Conservation (phyloP, 2,797 vertebrate genomes). For the Pygocentrus nattereri region DNA sequence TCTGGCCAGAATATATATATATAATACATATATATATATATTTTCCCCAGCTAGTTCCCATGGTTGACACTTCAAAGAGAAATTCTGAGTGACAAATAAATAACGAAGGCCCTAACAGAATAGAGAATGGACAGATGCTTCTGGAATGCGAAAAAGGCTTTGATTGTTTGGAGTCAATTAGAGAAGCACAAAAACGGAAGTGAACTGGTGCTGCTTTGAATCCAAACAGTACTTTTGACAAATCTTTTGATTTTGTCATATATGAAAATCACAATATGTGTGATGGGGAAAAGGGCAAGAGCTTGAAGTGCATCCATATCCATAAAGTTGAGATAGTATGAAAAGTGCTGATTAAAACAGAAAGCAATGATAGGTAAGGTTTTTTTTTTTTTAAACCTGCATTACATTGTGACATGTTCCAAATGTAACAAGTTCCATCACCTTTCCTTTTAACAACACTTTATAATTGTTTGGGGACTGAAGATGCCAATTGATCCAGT, state of each 20-base stretch:
- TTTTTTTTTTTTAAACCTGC: no score
- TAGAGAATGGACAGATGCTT: conserved; percentile 1
- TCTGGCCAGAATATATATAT: conserved; percentile 13
- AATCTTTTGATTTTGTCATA: background rate
- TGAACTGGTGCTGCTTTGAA: background rate
- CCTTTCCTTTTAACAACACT: no score
- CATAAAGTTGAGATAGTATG: no score
- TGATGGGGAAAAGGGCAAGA: background rate
- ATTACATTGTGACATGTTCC: no score
- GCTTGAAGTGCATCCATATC: background rate
- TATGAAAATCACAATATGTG: background rate
- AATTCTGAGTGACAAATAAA: conserved; percentile 49
- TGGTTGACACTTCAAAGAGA: conserved; percentile 42
- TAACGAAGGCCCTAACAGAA: conserved; percentile 31
- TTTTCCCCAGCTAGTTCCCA: conserved; percentile 35
- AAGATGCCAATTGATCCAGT: no score
- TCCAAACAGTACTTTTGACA: background rate
- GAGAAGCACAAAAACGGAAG: conserved; percentile 15
- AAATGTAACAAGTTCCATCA: no score
- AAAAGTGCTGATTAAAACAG: no score
- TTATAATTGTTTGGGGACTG: no score
- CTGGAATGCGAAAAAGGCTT: background rate
- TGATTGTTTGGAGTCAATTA: conserved; percentile 42
- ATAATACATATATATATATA: background rate
- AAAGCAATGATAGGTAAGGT: no score